These are phyloP conservation scores for Coturnix japonica DNA, from an alignment of 2,113 vertebrate species.

Conservation along the genomic window DNA sequence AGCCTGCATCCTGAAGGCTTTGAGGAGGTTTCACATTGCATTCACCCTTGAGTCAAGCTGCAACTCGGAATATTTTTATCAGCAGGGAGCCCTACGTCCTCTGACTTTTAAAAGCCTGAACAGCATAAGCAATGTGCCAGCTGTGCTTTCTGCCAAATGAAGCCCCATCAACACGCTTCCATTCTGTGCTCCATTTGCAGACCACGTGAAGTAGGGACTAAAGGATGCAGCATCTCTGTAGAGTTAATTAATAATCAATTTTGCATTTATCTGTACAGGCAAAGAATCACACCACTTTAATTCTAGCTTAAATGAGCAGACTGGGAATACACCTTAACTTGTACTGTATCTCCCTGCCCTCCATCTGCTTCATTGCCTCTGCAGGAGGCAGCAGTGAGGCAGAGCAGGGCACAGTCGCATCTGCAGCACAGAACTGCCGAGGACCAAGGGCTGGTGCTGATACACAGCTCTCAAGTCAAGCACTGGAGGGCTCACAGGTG, in stretches of 20 bases:
- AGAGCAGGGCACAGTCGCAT: not conserved
- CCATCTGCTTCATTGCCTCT: not conserved
- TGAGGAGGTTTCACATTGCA: constrained; percentile 34
- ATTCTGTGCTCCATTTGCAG: not conserved
- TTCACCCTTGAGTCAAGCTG: constrained; percentile 7
- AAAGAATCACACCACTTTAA: not conserved
- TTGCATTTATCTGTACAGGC: not conserved
- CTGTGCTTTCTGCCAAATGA: not conserved
- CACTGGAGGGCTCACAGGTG: not conserved
- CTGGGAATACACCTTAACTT: not conserved
- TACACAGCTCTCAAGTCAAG: not conserved
- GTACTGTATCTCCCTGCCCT: not conserved
- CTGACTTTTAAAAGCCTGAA: constrained; percentile 7
- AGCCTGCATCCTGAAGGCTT: not conserved
- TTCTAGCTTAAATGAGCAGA: not conserved
- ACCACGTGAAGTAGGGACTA: not conserved
- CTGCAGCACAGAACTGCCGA: not conserved
- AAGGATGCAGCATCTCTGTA: not conserved
- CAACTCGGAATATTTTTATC: constrained; percentile 49
- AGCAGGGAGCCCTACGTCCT: not conserved
- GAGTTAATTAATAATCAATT: not conserved
- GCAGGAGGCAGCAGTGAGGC: not conserved
- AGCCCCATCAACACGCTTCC: not conserved
- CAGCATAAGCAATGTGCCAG: not conserved
- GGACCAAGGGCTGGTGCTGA: not conserved